phyloP scores from a whole-genome alignment of 1,140 invertebrate species.

The Arctopsyche grandis region DNA sequence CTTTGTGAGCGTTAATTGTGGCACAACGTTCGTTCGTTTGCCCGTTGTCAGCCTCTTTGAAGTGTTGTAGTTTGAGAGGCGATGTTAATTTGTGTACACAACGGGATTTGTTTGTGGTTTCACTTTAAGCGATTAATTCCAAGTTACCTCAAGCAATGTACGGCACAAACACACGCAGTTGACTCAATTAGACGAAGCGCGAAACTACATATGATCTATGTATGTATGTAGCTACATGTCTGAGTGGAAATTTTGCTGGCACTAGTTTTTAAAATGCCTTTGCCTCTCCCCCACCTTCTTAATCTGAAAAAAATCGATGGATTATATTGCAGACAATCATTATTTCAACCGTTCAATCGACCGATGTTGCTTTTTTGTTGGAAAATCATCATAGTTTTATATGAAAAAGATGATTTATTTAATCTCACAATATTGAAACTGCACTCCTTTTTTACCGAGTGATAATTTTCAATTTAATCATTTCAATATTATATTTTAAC shows the following conservation, averaged over 20 bases:
- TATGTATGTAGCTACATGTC: not conserved
- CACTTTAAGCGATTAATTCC: constrained; percentile 2
- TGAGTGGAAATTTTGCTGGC: not conserved
- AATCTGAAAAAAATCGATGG: too few relatives aligned
- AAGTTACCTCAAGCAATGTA: not conserved
- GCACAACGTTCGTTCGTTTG: not conserved
- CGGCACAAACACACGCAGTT: not conserved
- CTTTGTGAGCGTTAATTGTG: constrained; percentile 7
- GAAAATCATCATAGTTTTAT: too few relatives aligned
- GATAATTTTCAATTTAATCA: too few relatives aligned
- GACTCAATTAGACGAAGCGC: not conserved
- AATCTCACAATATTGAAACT: too few relatives aligned
- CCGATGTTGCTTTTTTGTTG: too few relatives aligned
- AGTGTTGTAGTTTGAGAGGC: not conserved
- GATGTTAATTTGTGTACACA: not conserved
- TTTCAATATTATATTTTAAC: too few relatives aligned
- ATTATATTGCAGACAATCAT: too few relatives aligned
- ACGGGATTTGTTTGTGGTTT: constrained; percentile 15
- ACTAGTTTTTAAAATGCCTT: too few relatives aligned
- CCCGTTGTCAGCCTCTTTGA: not conserved
- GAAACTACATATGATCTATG: not conserved
- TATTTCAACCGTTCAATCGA: too few relatives aligned
- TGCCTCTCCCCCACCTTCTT: too few relatives aligned
- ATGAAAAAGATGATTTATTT: too few relatives aligned
- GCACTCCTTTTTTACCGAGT: too few relatives aligned